A percentile compares a stretch with the other conserved stretches of the same genome.
These are phyloP conservation scores for Himalopsyche phryganea DNA, from an alignment of 1,140 invertebrate genomes.

Conservation along the genomic window DNA sequence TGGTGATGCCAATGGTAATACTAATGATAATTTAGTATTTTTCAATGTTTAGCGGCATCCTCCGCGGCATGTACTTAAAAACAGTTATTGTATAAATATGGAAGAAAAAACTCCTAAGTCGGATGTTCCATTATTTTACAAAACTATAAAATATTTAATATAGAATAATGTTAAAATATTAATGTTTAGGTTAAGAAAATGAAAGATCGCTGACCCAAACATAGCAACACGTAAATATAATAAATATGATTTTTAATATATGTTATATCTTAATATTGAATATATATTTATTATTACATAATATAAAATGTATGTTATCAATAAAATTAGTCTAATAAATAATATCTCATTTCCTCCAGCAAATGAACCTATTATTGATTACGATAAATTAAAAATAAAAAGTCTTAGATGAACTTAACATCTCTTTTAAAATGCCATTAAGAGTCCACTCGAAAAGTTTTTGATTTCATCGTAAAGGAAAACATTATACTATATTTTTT, in stretches of 20 bases:
- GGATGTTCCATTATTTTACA: no score
- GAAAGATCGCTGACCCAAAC: constrained; percentile 34
- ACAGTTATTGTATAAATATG: neutral
- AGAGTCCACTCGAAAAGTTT: no score
- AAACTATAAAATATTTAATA: neutral
- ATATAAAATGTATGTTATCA: constrained; percentile 32
- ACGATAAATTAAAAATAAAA: no score
- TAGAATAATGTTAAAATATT: constrained; percentile 4
- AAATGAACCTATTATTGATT: constrained; percentile 19
- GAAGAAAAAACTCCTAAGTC: no score
- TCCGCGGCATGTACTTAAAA: constrained; percentile 24
- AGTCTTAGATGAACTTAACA: no score
- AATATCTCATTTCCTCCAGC: constrained; percentile 34
- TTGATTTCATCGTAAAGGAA: no score
- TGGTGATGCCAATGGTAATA: no score
- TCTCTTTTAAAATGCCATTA: no score
- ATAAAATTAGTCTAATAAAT: constrained; percentile 35
- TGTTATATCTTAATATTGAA: constrained; percentile 25
- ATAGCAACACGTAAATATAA: constrained; percentile 32
- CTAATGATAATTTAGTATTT: no score
- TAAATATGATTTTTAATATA: constrained; percentile 28
- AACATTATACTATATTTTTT: no score
- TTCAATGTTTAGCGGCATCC: neutral
- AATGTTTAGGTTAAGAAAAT: constrained; percentile 9
- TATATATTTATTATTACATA: constrained; percentile 24